Conservation (phyloP, 2,888 invertebrate species). For the Stenurella melanura region DNA sequence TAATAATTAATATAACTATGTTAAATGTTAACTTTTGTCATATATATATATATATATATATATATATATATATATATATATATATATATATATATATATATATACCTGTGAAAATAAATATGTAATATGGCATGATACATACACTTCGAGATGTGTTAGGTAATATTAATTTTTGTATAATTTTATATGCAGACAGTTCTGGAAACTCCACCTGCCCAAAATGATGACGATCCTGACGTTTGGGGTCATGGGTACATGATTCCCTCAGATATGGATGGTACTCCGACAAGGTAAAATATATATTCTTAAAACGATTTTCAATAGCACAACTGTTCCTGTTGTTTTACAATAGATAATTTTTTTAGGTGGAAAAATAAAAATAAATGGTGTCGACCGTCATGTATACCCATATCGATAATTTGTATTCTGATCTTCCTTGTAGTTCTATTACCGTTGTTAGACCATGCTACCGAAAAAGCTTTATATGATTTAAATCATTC, state of each 20-base stretch:
- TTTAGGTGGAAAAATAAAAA: conserved; percentile 77
- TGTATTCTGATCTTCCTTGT: conserved; percentile 86
- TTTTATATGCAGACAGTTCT: conserved; percentile 78
- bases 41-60: no score
- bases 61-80: no score
- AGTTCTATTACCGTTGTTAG: conserved; percentile 84
- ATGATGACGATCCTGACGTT: conserved; percentile 84
- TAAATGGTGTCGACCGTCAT: conserved; percentile 87
- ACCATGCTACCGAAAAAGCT: conserved; percentile 79
- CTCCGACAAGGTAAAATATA: conserved; percentile 77
- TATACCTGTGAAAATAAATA: no score
- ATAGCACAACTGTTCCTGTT: no score
- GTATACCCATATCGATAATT: conserved; percentile 88
- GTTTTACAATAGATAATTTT: conserved; percentile 17
- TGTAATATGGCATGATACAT: background rate
- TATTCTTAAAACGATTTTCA: no score
- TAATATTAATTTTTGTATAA: conserved; percentile 3
- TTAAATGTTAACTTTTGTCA: no score
- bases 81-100: no score
- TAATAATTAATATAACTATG: no score
- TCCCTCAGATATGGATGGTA: conserved; percentile 79
- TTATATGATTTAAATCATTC: conserved; percentile 62
- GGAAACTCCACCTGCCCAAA: conserved; percentile 79
- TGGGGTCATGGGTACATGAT: conserved; percentile 85
- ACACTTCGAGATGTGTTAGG: background rate